Base-by-base conservation (phyloP, 2,888 invertebrate genomes). In the Tachina grossa region DNA sequence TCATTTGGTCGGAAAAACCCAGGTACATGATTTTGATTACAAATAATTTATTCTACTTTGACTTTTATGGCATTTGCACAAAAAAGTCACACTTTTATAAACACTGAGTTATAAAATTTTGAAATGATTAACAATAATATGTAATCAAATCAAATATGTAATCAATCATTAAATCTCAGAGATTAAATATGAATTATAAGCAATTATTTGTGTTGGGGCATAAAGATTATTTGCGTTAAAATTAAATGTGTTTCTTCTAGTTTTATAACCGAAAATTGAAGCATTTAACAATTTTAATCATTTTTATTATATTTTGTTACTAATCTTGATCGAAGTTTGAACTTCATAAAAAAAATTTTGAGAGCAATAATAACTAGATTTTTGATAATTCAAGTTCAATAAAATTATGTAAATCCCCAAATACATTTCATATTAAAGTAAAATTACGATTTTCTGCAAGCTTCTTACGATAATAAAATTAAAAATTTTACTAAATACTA, bases 91-190 rank as follows among this genome's bases (percentile, higher is more conserved):
- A 49, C 65, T 76, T 65, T 72, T 43, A 41, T 72, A 39, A 72
- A 31, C 43, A 22, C 16, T 68, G 45, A 45, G 11, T 66, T 66
- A 11, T 16, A 45, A 16, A 49, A 41, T 65, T 59, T 68, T 19
- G 1, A 53, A 57, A 16, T 57, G 53, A 45, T 31, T 53, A 59
- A 74, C 19, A 55, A 57, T 3, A 47, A 4, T 57, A 59, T 69
- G 14, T 74, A 72, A 77, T 77, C 77, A 81, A 84, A 81, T n/a
- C n/a, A n/a, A n/a, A n/a, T n/a, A n/a, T n/a, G 65, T 74, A 75
- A 76, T 74, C 74, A 78, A 75, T 75, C 84, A 63, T 57, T 22
- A 81, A 84, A 84, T 81, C 84, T 81, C 74, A 78, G 81, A 86
- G 80, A 84, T 84, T 75, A 84, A 84, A 86, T 66, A 55, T 75